Conservation (phyloP, 2,888 invertebrate genomes). For the Stictocephala bisonia region DNA sequence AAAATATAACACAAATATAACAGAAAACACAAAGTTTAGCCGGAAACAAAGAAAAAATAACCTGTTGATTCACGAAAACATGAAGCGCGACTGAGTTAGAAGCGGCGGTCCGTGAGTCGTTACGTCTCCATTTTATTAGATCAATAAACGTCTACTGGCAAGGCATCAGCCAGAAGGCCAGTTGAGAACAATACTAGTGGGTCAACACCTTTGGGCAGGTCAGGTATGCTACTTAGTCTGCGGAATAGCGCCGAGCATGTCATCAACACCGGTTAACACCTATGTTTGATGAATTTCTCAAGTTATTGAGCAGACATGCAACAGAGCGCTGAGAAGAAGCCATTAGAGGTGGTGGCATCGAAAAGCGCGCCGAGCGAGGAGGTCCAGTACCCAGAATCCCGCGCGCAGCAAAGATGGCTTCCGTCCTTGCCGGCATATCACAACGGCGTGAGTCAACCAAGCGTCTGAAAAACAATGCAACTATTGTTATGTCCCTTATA, state of each 20-base stretch:
- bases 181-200: background rate
- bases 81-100: slow-evolving; percentile 24
- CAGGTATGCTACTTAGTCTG: background rate
- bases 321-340: slow-evolving; percentile 14
- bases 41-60: background rate
- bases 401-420: slow-evolving; percentile 48
- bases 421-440: slow-evolving; percentile 23
- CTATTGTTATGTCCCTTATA: too few relatives aligned
- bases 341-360: slow-evolving; percentile 11
- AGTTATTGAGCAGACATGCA: background rate
- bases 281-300: background rate
- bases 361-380: background rate
- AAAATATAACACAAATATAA: background rate
- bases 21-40: background rate
- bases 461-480: background rate
- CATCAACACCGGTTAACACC: background rate
- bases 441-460: slow-evolving; percentile 42
- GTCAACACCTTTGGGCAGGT: background rate
- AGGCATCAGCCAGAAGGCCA: slow-evolving; percentile 2
- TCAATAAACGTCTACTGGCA: slow-evolving; percentile 40
- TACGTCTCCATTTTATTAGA: slow-evolving; percentile 50
- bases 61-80: slow-evolving; percentile 37
- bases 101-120: slow-evolving; percentile 28
- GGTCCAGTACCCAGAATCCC: slow-evolving; percentile 45
- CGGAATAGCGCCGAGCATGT: background rate